A percentile compares a stretch with the other conserved stretches of the same genome.
These are phyloP conservation scores for Argyresthia goedartella DNA, from an alignment of 2,888 invertebrate genomes.

Conservation along the genomic window DNA sequence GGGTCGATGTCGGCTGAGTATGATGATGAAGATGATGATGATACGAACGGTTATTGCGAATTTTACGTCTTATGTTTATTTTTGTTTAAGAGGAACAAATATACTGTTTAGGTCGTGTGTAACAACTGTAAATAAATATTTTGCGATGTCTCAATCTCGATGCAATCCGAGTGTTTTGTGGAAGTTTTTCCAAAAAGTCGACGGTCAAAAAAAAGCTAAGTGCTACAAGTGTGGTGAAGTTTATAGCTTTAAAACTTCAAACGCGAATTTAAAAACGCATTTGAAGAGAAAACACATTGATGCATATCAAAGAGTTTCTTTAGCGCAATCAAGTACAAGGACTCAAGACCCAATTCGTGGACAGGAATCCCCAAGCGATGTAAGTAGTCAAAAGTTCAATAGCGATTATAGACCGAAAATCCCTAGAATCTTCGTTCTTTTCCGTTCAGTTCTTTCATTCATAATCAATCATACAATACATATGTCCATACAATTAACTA, in stretches of 20 bases:
- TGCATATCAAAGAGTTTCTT: conserved; percentile 8
- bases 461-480: no score
- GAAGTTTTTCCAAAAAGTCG: neutral
- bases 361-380: conserved; percentile 7
- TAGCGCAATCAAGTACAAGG: conserved; percentile 7
- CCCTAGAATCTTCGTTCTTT: no score
- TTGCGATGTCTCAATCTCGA: neutral
- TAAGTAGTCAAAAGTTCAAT: no score
- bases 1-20: no score
- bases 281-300: conserved; percentile 3
- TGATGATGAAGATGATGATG: no score
- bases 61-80: no score
- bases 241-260: neutral
- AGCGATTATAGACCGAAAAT: no score
- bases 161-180: neutral
- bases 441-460: no score
- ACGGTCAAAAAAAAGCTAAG: neutral
- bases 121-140: neutral
- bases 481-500: no score
- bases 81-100: no score
- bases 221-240: neutral
- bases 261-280: neutral
- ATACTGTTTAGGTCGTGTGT: no score
- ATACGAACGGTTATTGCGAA: no score
- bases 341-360: conserved; percentile 8